Base-by-base conservation (phyloP, 1,140 invertebrate genomes). In the Onthophagus taurus region DNA sequence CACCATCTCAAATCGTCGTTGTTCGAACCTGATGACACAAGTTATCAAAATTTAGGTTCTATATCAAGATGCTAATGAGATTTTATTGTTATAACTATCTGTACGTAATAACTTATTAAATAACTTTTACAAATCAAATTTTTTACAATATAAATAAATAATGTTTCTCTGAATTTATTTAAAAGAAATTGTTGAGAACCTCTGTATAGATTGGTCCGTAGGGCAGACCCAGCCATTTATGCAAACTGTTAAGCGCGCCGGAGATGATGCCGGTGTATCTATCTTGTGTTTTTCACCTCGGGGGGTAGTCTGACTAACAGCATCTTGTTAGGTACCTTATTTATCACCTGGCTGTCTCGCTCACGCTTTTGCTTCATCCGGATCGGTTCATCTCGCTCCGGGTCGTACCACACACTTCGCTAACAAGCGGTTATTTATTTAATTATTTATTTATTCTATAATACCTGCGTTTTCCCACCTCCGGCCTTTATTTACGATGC, bases 381-480 rank as follows among this genome's bases (percentile, higher is more conserved):
- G 24, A 3, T n/a, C n/a, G n/a, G n/a, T 23, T 11, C 31, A 33
- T 47, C 45, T 13, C 23, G 5, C 12, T 47, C 19, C 9, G 16
- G 39, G 37, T 44, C 29, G 42, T 57, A 52, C 59, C 61, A 63
- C 61, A 63, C 59, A 63, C 60, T 58, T 60, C 50, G 61, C 55
- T 63, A 63, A 63, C 61, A 63, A 63, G 61, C 59, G 52, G 58
- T 61, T 60, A 61, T 63, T 63, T 63, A 63, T 63, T 61, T 61
- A 63, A 63, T 63, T 63, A 63, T 63, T 63, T 63, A 63, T 63
- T 63, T 63, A 63, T 61, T 59, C 61, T 59, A 55, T 62, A 62
- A 62, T 63, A 60, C 59, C 59, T 63, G 58, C 55, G 58, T 61
- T 63, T 61, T 59, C 57, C 59, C 61, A 61, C 59, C 61, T 58